Base-by-base conservation (phyloP, 2,888 invertebrate species). In the Corythucha ciliata region DNA sequence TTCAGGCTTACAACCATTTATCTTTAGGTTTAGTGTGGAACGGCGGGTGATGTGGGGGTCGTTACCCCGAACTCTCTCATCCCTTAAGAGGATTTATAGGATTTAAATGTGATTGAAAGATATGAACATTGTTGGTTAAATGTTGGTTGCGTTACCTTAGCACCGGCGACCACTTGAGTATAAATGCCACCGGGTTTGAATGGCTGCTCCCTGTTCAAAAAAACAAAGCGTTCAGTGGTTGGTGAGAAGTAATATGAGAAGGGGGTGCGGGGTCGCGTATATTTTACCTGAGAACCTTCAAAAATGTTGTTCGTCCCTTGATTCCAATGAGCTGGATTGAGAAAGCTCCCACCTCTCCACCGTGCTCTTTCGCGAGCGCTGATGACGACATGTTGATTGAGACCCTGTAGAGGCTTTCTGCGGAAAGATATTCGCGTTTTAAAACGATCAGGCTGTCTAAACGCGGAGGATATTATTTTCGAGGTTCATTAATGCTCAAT, bases 371-470 rank as follows among this genome's bases (percentile, higher is more conserved):
- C 63, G 85, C 86, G 60, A 80, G 81, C 20, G 77, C 73, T 0
- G 80, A 79, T 57, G 79, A 79, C 0, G 87, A 83, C 39, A 90
- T 79, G 57, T 79, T 77, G 14, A 89, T 72, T 0, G 76, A 77
- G 8, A 91, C 74, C 63, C 80, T 77, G 63, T 88, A 90, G 64
- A 91, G 89, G 4, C 78, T 78, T 61, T 79, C 89, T 88, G 69
- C 2, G 74, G n/a, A n/a, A 73, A 48, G n/a, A n/a, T n/a, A n/a
- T n/a, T n/a, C n/a, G n/a, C n/a, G n/a, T n/a, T n/a, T n/a, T 55
- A 51, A 57, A 50, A 41, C 54, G 16, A 36, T 10, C 29, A 29
- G 29, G 10, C n/a, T 10, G 29, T n/a, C n/a, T n/a, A n/a, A n/a
- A n/a, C n/a, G n/a, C n/a, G n/a, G n/a, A n/a, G n/a, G n/a, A n/a